These are phyloP conservation scores for Malaclemys terrapin DNA, from an alignment of 2,113 vertebrate species.

Conservation along the genomic window DNA sequence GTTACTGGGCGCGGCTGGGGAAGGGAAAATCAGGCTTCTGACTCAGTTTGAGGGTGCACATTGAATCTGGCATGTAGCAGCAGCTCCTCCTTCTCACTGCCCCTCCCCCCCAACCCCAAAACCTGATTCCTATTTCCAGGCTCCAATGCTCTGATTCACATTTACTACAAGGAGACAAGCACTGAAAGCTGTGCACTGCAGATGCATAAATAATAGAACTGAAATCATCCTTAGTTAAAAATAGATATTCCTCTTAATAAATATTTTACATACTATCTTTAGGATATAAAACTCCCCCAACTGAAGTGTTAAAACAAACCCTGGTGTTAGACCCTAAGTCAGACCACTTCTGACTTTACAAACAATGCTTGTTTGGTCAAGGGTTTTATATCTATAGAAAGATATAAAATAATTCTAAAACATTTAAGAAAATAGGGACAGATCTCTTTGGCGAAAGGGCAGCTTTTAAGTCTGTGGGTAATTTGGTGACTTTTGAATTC, in stretches of 20 bases:
- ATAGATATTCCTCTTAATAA: constrained; percentile 78
- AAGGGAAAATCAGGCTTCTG: not conserved
- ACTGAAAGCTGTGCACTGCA: constrained; percentile 22
- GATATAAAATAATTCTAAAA: not conserved
- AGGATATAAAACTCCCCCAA: constrained; percentile 47
- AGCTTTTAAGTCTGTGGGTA: not conserved
- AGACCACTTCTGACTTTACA: not conserved
- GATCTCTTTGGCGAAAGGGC: not conserved
- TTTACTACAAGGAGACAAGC: constrained; percentile 8
- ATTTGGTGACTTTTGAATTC: constrained; percentile 10
- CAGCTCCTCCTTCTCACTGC: not conserved
- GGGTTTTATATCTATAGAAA: rapidly evolving
- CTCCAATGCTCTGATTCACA: not conserved
- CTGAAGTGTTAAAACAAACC: constrained; percentile 41
- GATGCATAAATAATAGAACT: constrained; percentile 79
- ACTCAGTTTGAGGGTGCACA: not conserved
- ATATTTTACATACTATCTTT: constrained; percentile 80
- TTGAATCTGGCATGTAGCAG: not conserved
- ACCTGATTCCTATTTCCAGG: not conserved
- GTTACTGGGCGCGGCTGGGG: not conserved
- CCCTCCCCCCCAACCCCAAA: not conserved
- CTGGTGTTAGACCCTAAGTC: constrained; percentile 4
- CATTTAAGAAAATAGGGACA: rapidly evolving
- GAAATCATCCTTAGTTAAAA: constrained; percentile 78
- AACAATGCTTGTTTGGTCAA: rapidly evolving